Base-by-base conservation (phyloP, 2,797 vertebrate species). In the Diglossa cyanea region DNA sequence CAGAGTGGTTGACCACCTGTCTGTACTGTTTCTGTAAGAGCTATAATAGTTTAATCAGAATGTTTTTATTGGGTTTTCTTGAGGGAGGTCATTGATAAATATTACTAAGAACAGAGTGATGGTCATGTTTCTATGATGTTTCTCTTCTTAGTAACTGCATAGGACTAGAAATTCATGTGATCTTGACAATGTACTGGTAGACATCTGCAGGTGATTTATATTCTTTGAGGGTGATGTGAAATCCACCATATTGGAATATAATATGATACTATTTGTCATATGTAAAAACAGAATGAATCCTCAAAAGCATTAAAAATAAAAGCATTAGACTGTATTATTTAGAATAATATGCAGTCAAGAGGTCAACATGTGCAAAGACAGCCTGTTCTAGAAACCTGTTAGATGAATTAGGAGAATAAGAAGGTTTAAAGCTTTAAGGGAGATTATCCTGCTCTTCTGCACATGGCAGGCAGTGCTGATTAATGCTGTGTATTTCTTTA, bases 381-480 rank as follows among this genome's bases (percentile, higher is more conserved):
- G 92, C 68, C 94, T 96, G 93, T 95, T 92, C 96, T 94, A 91
- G 83, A 94, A 95, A 88, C 88, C 88, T 96, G 77, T 97, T 96
- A 96, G 94, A 94, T 94, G 94, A 97, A 97, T 97, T 97, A 97
- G 95, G 89, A 94, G 94, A 97, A 96, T 97, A 97, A 97, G 90
- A 94, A 91, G 87, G 96, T 96, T 97, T 97, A 95, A 91, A 89
- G 96, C 91, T 97, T 97, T 94, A 58, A 2, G 33, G 88, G 93
- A 96, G 97, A 97, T 93, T 90, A 94, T 97, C 91, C 97, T 94
- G 90, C 67, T 79, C 65, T 90, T 91, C 92, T 96, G 91, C 82
- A 87, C 94, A 65, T 77, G 94, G 80, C 93, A 63, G 92, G 76
- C 93, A 63, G 28, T 68, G 44, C 85, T 97, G 91, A 97, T 91